A percentile compares a stretch with the other conserved stretches of the same genome.
These are phyloP conservation scores for Trachymyrmex septentrionalis DNA, from an alignment of 1,140 invertebrate species.

Conservation along the genomic window DNA sequence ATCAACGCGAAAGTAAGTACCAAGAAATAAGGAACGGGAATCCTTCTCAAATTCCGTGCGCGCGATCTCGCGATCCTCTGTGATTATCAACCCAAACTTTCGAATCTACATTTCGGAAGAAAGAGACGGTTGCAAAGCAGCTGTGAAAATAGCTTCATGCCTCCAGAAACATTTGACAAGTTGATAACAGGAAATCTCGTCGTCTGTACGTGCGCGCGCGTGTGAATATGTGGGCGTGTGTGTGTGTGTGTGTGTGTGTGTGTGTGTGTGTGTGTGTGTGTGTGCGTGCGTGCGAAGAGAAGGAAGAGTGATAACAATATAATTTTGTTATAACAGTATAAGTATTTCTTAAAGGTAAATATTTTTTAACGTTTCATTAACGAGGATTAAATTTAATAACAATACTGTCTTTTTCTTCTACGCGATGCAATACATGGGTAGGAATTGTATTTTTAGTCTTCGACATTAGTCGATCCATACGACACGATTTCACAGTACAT, in stretches of 20 bases:
- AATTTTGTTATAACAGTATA: too few relatives aligned
- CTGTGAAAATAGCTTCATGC: not conserved
- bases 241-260: not conserved
- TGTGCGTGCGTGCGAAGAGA: not conserved
- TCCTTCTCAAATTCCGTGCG: not conserved
- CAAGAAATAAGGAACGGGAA: not conserved
- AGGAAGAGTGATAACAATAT: not conserved
- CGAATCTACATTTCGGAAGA: not conserved
- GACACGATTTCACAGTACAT: not conserved
- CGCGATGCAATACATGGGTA: not conserved
- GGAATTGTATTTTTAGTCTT: not conserved
- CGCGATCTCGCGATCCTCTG: constrained; percentile 1
- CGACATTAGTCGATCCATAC: not conserved
- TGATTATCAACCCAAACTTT: not conserved
- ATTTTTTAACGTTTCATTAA: not conserved
- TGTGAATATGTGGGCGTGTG: not conserved
- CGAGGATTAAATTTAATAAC: not conserved
- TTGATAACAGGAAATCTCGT: not conserved
- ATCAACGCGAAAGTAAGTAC: constrained; percentile 50
- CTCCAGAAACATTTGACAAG: not conserved
- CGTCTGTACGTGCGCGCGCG: not conserved
- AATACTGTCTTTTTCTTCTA: not conserved
- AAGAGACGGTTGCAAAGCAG: not conserved
- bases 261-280: not conserved
- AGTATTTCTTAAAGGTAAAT: not conserved